Base-by-base conservation (phyloP, 1,140 invertebrate genomes). In the Eufriesea mexicana region DNA sequence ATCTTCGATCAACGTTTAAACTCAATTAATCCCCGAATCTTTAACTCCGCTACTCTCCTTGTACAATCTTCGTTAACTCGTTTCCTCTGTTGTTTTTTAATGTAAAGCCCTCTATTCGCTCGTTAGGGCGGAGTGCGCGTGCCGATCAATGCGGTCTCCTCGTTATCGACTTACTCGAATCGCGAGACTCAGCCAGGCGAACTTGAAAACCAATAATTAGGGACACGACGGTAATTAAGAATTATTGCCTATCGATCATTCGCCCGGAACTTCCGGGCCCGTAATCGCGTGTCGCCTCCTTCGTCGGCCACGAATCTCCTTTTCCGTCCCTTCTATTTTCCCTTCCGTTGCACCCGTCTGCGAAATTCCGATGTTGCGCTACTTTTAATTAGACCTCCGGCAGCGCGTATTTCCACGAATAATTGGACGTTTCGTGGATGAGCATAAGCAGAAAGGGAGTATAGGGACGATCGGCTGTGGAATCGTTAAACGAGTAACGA, bases 201-300 rank as follows among this genome's bases (percentile, higher is more conserved):
- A 57, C 68, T 74, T 64, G 66, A 61, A 84, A 76, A 67, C 79
- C 84, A 86, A 88, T 89, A 90, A 89, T 90, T 84, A 85, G 80
- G 76, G 51, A 78, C 74, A 76, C 62, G 66, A 78, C 71, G 72
- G 80, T 90, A 89, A 89, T 90, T 90, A 89, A 88, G 86, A 88
- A 90, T 88, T 85, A 89, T 90, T 85, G 70, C 84, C 83, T 79
- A 80, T 79, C 79, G 76, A 80, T 80, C 82, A 84, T 42, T 10
- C 23, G 59, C 35, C 59, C 4, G 28, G 42, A 62, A 85, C 16
- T 71, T 70, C 28, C 59, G 14, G 35, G 16, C 2, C 20, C 28
- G 66, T 25, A 23, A 8, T 18, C 59, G 70, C 20, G 23, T 72
- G 35, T 12, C n/a, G 68, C 18, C 25, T 54, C 42, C 42, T 28